Evolutionary conservation across 2,113 vertebrate species (phyloP), one percentile per base, ranked within the genome.

Genomic region (Mirounga angustirostris): DNA sequence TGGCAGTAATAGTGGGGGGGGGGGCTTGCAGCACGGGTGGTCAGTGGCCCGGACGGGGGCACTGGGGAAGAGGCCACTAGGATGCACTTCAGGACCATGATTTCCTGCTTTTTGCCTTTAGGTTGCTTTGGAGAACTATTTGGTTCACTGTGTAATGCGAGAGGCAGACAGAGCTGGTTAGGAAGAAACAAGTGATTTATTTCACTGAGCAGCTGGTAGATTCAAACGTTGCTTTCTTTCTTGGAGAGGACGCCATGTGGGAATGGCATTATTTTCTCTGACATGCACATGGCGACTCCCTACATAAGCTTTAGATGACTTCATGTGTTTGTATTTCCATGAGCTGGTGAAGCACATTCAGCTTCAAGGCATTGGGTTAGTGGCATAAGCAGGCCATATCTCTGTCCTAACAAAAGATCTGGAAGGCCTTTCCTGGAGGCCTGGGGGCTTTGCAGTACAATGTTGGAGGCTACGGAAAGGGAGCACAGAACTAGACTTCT

Each of bases 261-360:
- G 94, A 97, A 84, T 30, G 88, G 94, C 80, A 92, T 97, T 24
- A 96, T 96, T 86, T 89, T 86, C 82, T 96, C 91, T 95, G 94
- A 50, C 87, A 95, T 13, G 94, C 73, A 91, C 78, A 93, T 83
- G 50, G 36, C 3, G 36, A 86, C 89, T 97, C 8, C 21, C 50
- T 13, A 65, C 52, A 91, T 82, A 91, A 94, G 87, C 87, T 95
- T 92, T 59, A 86, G 46, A 86, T 94, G 65, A 95, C 69, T 94
- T 97, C 73, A 76, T 13, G 2, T 89, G 52, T 85, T 93, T 92
- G 74, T 92, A 92, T 96, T 89, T 54, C 65, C 13, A 50, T 59
- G 59, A 93, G 50, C 40, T 82, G 67, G 40, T 92, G 43, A 86
- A 82, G 95, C 56, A 78, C 26, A 81, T 76, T 93, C 59, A 73